Evolutionary conservation across 2,797 vertebrate genomes (phyloP), one percentile per base, ranked within the genome.

Genomic region (Lophotriccus pileatus): DNA sequence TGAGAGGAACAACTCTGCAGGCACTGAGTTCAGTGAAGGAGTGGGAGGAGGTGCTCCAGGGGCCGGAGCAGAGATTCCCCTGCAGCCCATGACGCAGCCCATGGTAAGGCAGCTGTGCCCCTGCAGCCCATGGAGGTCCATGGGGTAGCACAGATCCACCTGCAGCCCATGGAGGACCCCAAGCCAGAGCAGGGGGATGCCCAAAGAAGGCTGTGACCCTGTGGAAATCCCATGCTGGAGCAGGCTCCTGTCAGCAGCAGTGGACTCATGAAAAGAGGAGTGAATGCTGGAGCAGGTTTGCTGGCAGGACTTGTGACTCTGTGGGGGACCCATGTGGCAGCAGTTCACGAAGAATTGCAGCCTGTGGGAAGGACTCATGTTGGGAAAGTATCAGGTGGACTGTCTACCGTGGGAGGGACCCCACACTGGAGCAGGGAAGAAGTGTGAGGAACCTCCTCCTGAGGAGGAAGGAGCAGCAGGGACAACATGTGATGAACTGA

Each of bases 31-130:
- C 68, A 34, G 28, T 56, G 62, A 25, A 49, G 55, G 23, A 90
- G 36, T 14, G 5, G 17, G 16, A 74, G 47, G 28, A 74, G 32
- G 24, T 68, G 32, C 43, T 68, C 32, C 53, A 43, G 46, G 36
- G 4, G 8, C 25, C 0, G 0, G 25, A 66, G 46, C 32, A 17
- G 73, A 46, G 18, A 17, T 53, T 59, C 13, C 25, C 7, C 25
- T 53, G 52, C 13, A 22, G 59, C 39, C 22, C 4, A 1, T 25
- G 19, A 34, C n/a, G 46, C 80, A 73, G 59, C 6, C 19, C 20
- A 1, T 14, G 16, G 46, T 32, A 23, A 47, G 34, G 16, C 30
- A 66, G 39, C 44, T 66, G 34, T 58, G 39, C 30, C 47, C 30
- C 59, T 77, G 37, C 32, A 30, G 39, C 39, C 34, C 60, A 10